Conservation (phyloP, 2,888 invertebrate genomes). For the Torymus tubicola region DNA sequence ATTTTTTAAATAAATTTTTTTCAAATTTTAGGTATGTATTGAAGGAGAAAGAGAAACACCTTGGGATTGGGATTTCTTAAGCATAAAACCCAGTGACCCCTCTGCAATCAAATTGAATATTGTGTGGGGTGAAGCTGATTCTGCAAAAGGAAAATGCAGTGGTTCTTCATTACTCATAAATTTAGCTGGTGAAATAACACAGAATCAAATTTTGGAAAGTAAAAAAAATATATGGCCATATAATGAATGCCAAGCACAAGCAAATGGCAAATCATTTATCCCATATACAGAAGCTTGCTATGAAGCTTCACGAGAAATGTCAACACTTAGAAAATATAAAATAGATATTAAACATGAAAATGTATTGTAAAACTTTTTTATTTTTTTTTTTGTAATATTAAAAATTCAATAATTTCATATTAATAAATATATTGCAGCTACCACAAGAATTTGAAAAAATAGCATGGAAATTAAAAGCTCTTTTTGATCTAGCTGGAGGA, state of each 20-base stretch:
- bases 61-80: slow-evolving; percentile 72
- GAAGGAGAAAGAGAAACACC: slow-evolving; percentile 68
- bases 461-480: slow-evolving; percentile 66
- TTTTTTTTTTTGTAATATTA: background rate
- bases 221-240: slow-evolving; percentile 69
- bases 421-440: slow-evolving; percentile 61
- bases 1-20: slow-evolving; percentile 15
- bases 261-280: slow-evolving; percentile 63
- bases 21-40: slow-evolving; percentile 67
- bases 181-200: slow-evolving; percentile 69
- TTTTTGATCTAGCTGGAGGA: slow-evolving; percentile 70
- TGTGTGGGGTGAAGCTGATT: slow-evolving; percentile 68
- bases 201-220: slow-evolving; percentile 66
- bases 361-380: slow-evolving; percentile 61
- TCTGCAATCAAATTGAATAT: slow-evolving; percentile 65
- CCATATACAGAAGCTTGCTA: slow-evolving; percentile 73
- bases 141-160: slow-evolving; percentile 69
- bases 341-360: slow-evolving; percentile 65
- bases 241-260: slow-evolving; percentile 66
- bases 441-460: slow-evolving; percentile 65
- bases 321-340: slow-evolving; percentile 71
- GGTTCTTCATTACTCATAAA: slow-evolving; percentile 68
- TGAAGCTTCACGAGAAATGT: slow-evolving; percentile 71
- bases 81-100: slow-evolving; percentile 67
- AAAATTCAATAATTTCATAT: background rate